Evolutionary conservation across 2,113 vertebrate species (phyloP).

Genomic region (Zeus faber): DNA sequence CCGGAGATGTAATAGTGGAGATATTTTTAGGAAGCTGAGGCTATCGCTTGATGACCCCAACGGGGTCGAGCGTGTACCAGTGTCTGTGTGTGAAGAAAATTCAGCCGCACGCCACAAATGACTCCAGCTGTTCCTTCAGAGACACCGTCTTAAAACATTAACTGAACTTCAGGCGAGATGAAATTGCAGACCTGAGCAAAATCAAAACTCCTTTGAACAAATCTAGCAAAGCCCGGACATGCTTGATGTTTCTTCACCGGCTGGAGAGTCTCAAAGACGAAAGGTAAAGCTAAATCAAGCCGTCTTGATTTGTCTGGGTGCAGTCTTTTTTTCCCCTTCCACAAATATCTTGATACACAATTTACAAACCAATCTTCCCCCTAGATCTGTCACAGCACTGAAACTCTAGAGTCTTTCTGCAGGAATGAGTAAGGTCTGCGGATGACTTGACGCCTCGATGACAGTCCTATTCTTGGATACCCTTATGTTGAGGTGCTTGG

Average conservation of each 20-base stretch:
- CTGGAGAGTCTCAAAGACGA: too few species aligned
- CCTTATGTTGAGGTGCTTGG: slow-evolving; percentile 2
- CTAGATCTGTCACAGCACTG: slow-evolving; percentile 19
- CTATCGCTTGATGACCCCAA: neutral
- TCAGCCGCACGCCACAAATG: neutral
- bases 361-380: slow-evolving; percentile 14
- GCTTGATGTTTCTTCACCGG: too few species aligned
- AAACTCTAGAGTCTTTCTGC: neutral
- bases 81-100: too few species aligned
- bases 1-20: slow-evolving; percentile 8
- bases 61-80: neutral
- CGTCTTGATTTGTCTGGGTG: neutral
- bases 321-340: neutral
- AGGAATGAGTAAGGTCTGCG: slow-evolving; percentile 3
- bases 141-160: neutral
- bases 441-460: slow-evolving; percentile 10
- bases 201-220: neutral
- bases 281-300: neutral
- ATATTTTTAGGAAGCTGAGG: neutral
- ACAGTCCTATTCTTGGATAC: slow-evolving; percentile 23
- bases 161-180: neutral
- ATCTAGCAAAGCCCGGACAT: neutral
- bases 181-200: neutral
- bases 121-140: neutral
- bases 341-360: neutral